Conservation (phyloP, 2,888 invertebrate genomes). For the Heliconius sara region DNA sequence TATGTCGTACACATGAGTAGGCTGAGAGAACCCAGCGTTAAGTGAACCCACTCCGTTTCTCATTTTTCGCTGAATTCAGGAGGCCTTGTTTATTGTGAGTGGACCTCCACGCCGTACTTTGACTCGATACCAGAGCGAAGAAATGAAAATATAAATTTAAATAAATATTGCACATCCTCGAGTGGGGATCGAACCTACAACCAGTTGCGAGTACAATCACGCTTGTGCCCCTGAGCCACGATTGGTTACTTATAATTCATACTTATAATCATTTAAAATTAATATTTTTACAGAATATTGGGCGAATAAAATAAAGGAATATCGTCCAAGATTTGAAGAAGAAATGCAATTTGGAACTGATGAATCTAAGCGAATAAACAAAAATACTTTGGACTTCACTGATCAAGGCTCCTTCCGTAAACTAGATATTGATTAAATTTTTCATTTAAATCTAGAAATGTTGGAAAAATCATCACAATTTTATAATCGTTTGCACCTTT, state of each 20-base stretch:
- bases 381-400: slow-evolving; percentile 76
- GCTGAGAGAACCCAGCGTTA: no score
- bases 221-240: no score
- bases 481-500: not conserved
- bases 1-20: no score
- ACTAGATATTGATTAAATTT: slow-evolving; percentile 77
- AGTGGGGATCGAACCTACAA: no score
- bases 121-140: no score
- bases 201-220: no score
- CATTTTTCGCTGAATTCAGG: no score
- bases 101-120: no score
- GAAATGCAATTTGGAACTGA: slow-evolving; percentile 81
- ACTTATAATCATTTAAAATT: not conserved
- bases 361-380: slow-evolving; percentile 80
- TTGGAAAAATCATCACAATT: not conserved
- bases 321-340: slow-evolving; percentile 81
- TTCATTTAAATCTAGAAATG: not conserved
- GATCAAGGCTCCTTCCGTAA: slow-evolving; percentile 83
- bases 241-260: not conserved
- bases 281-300: slow-evolving; percentile 73
- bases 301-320: slow-evolving; percentile 79
- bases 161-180: no score
- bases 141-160: no score
- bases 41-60: no score
- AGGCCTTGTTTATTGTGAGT: no score